Evolutionary conservation across 2,888 invertebrate genomes (phyloP).

Genomic region (Drosophila maculinotata): DNA sequence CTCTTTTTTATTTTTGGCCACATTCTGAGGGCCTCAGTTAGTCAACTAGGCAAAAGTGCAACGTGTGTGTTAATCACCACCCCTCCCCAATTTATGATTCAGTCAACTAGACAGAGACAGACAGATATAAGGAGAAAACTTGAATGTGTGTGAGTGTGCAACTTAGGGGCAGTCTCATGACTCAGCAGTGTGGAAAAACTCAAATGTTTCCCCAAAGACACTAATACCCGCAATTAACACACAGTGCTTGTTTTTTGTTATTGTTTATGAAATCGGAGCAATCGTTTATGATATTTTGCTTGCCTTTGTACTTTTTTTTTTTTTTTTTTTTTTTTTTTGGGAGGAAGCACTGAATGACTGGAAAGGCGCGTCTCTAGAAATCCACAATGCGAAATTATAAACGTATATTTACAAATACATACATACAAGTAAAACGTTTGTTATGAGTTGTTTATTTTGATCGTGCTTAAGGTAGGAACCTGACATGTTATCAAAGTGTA

Average conservation of each 20-base stretch:
- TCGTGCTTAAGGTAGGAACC: conserved; percentile 16
- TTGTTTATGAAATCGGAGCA: conserved; percentile 74
- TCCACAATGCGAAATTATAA: conserved; percentile 37
- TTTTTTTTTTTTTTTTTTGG: conserved; percentile 29
- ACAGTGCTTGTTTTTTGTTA: conserved; percentile 50
- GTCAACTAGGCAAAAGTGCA: conserved; percentile 36
- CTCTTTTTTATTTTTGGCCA: conserved; percentile 18
- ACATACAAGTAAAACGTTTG: conserved; percentile 12
- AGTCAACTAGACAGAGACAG: conserved; percentile 19
- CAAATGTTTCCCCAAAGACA: conserved; percentile 41
- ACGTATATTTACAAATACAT: conserved; percentile 32
- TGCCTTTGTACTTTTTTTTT: conserved; percentile 27
- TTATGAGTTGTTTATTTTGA: conserved; percentile 32
- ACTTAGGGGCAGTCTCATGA: conserved; percentile 59
- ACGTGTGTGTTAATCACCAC: conserved; percentile 23
- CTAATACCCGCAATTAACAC: conserved; percentile 58
- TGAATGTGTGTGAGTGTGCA: conserved; percentile 17
- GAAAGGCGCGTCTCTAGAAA: conserved; percentile 25
- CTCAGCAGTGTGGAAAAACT: conserved; percentile 46
- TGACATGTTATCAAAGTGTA: not conserved
- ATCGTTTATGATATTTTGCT: conserved; percentile 59
- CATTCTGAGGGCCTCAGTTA: conserved; percentile 52
- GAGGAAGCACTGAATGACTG: conserved; percentile 45
- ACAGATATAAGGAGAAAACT: not conserved
- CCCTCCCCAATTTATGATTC: conserved; percentile 42